These are phyloP conservation scores for Amblyopsis rosae DNA, from an alignment of 2,113 vertebrate genomes.

Conservation along the genomic window DNA sequence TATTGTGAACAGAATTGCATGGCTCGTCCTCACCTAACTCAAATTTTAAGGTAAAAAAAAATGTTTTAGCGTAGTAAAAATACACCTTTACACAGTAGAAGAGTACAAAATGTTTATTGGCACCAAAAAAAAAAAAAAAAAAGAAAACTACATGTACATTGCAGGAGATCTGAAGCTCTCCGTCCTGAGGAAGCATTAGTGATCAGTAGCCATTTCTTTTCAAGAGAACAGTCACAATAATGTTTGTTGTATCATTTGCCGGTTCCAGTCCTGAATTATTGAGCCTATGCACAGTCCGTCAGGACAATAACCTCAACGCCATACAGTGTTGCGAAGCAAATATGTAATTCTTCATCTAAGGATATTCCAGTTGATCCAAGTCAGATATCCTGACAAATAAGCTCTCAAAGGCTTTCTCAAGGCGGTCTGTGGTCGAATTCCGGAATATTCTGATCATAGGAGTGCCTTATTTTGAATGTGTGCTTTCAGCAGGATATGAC, in stretches of 20 bases:
- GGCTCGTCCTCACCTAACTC: constrained; percentile 9
- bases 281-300: constrained; percentile 11
- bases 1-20: constrained; percentile 15
- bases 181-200: constrained; percentile 51
- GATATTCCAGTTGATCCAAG: constrained; percentile 60
- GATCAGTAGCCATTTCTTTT: constrained; percentile 68
- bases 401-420: constrained; percentile 13
- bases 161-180: constrained; percentile 55
- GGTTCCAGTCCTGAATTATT: constrained; percentile 31
- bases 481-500: constrained; percentile 21
- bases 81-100: constrained; percentile 63
- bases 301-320: not conserved
- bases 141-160: constrained; percentile 1
- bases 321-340: constrained; percentile 3
- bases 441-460: constrained; percentile 30
- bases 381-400: constrained; percentile 11
- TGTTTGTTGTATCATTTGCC: constrained; percentile 29
- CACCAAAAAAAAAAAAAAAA: constrained; percentile 52
- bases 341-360: constrained; percentile 3
- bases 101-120: constrained; percentile 72
- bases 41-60: constrained; percentile 33
- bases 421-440: constrained; percentile 27
- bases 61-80: constrained; percentile 64
- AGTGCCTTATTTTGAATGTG: constrained; percentile 7
- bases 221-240: not conserved